Conservation (phyloP, 2,797 vertebrate genomes). For the Threskiornis aethiopicus region DNA sequence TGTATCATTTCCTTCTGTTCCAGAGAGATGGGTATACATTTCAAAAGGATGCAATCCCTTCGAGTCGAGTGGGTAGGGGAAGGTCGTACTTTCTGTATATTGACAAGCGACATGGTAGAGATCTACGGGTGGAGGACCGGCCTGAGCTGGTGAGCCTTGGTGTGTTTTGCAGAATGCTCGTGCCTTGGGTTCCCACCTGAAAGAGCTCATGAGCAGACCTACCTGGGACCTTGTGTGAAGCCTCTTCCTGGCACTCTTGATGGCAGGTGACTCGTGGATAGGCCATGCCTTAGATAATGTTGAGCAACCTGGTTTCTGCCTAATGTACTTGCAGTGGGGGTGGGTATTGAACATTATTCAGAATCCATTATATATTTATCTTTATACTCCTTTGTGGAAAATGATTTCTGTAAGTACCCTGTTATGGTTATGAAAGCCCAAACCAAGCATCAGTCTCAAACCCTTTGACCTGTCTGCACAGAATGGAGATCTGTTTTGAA, state of each 20-base stretch:
- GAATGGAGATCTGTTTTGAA: conserved; percentile 83
- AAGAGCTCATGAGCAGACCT: background rate
- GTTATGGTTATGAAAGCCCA: conserved; percentile 60
- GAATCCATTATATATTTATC: conserved; percentile 63
- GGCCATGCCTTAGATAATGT: background rate
- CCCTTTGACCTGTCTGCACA: conserved; percentile 76
- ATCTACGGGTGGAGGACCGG: background rate
- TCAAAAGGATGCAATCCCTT: background rate
- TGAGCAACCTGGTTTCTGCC: background rate
- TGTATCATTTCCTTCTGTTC: background rate
- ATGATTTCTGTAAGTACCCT: conserved; percentile 64
- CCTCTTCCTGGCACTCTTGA: background rate
- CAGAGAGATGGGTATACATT: background rate
- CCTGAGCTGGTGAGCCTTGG: background rate
- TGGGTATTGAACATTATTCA: conserved; percentile 12
- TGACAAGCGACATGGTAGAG: background rate
- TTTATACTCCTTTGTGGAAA: conserved; percentile 52
- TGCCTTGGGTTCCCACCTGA: background rate
- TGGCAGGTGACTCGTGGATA: background rate
- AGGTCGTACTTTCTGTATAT: background rate
- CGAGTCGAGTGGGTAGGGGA: background rate
- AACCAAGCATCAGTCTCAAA: conserved; percentile 72
- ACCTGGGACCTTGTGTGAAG: background rate
- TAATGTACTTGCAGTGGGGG: conserved; percentile 6
- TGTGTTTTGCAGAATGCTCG: background rate